These are phyloP conservation scores for Pantherophis guttatus DNA, from an alignment of 2,113 vertebrate species.

Conservation along the genomic window DNA sequence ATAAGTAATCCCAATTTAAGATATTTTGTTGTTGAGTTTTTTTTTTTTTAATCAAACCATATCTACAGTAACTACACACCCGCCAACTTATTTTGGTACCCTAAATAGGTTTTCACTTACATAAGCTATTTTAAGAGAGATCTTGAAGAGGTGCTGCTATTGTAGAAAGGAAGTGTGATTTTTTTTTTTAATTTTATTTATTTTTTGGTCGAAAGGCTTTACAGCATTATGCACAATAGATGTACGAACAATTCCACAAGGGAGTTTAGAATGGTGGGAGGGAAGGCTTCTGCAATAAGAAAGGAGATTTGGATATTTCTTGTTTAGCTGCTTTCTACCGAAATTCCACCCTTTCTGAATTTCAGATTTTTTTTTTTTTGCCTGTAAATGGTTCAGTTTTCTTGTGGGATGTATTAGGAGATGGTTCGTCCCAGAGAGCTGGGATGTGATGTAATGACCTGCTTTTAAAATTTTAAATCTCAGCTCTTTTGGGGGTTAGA, in stretches of 20 bases:
- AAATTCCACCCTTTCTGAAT: not conserved
- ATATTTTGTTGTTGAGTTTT: conserved; percentile 30
- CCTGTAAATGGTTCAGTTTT: not conserved
- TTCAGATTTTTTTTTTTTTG: not conserved
- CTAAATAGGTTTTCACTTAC: not conserved
- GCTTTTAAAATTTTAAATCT: not conserved
- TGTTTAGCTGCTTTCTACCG: not conserved
- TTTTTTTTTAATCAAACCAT: not conserved
- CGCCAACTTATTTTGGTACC: not conserved
- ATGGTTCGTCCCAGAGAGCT: not conserved
- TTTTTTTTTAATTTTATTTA: not conserved
- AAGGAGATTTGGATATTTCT: not conserved
- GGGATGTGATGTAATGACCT: not conserved
- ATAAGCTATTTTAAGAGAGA: not conserved
- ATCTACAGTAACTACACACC: conserved; percentile 5
- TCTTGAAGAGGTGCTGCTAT: not conserved
- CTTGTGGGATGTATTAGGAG: not conserved
- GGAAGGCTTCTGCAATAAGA: not conserved
- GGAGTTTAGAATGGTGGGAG: not conserved
- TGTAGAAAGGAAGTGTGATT: not conserved
- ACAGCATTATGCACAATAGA: not conserved
- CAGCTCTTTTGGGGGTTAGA: no score
- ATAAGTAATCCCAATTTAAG: conserved; percentile 14
- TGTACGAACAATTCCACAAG: not conserved
- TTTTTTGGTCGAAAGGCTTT: not conserved